A percentile compares a stretch with the other conserved stretches of the same genome.
These are phyloP conservation scores for Prunella himalayana DNA, from an alignment of 2,113 vertebrate species.

Conservation along the genomic window DNA sequence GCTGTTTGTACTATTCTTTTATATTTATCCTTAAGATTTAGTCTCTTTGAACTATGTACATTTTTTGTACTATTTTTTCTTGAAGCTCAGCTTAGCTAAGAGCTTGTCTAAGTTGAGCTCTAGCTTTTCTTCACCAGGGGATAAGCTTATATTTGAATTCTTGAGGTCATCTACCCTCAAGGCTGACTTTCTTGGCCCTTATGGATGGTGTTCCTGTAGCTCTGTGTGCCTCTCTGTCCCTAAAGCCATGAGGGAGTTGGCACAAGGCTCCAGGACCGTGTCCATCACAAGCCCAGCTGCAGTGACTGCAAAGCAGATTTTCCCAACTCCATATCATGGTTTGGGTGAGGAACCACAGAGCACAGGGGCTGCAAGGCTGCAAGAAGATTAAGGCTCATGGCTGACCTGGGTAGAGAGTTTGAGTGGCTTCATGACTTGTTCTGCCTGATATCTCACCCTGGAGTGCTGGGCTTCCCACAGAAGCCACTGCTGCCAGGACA, in stretches of 20 bases:
- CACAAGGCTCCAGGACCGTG: neutral
- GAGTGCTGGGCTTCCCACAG: neutral
- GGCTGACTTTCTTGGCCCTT: neutral
- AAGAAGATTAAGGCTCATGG: neutral
- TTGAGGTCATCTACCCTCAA: neutral
- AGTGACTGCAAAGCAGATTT: neutral
- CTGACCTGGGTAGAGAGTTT: neutral
- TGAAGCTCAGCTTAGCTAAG: neutral
- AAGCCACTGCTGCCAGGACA: neutral
- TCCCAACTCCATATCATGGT: neutral
- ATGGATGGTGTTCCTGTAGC: neutral
- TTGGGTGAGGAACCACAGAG: neutral
- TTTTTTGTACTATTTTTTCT: neutral
- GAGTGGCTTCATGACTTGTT: neutral
- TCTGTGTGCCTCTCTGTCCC: neutral
- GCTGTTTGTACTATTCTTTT: neutral
- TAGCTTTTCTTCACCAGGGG: neutral
- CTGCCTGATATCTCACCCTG: neutral
- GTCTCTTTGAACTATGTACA: neutral
- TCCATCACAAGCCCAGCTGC: neutral
- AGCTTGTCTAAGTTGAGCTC: neutral
- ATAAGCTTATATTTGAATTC: neutral
- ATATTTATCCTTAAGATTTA: neutral
- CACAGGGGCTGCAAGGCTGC: neutral
- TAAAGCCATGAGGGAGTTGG: neutral